Evolutionary conservation across 2,797 vertebrate species (phyloP).

Genomic region (Hyperoplus lanceolatus): DNA sequence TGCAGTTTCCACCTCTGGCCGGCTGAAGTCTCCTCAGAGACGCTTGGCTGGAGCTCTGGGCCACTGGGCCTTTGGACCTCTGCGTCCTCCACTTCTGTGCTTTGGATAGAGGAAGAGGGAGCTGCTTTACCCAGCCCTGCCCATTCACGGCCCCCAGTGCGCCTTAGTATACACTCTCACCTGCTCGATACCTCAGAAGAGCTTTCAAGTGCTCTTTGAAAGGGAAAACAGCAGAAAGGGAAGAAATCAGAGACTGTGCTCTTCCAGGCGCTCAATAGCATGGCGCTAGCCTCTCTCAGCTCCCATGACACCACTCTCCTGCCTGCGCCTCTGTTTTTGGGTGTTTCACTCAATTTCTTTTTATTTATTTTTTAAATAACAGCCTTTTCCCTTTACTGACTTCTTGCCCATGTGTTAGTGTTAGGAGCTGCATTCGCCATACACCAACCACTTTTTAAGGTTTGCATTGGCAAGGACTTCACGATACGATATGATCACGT

Average conservation of each 20-base stretch:
- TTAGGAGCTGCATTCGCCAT: conserved; percentile 78
- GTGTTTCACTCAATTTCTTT: conserved; percentile 80
- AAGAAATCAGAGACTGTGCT: conserved; percentile 88
- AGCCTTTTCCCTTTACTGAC: conserved; percentile 83
- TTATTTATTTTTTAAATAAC: conserved; percentile 71
- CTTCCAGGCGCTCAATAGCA: conserved; percentile 85
- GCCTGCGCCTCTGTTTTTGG: conserved; percentile 79
- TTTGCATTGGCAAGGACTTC: too few species aligned
- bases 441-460: conserved; percentile 26
- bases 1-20: conserved; percentile 71
- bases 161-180: conserved; percentile 82
- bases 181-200: conserved; percentile 89
- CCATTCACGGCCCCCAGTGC: conserved; percentile 59
- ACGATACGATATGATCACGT: too few species aligned
- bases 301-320: conserved; percentile 85
- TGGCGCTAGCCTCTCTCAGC: conserved; percentile 80
- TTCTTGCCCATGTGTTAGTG: conserved; percentile 69
- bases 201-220: conserved; percentile 95
- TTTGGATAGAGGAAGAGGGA: conserved; percentile 68
- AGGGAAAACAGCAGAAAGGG: conserved; percentile 79
- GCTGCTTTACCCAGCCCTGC: conserved; percentile 60
- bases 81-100: conserved; percentile 78
- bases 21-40: conserved; percentile 75
- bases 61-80: conserved; percentile 82
- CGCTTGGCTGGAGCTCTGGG: conserved; percentile 75